Evolutionary conservation across 2,888 invertebrate species (phyloP).

Genomic region (Gastracanthus pulcherrimus): DNA sequence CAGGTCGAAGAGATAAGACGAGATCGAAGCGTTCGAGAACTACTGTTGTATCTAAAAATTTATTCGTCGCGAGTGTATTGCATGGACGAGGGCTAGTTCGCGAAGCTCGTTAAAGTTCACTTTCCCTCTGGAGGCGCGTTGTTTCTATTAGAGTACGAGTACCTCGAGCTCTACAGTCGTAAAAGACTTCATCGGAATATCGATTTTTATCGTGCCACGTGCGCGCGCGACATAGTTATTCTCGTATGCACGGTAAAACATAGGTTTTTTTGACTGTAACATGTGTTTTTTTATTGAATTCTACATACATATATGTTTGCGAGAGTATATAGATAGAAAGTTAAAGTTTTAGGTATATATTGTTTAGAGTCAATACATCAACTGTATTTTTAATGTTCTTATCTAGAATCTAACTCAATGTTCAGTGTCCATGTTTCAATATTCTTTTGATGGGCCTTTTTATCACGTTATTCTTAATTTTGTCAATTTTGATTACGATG

Average conservation of each 20-base stretch:
- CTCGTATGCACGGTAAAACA: not conserved
- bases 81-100: not conserved
- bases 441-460: too few species aligned
- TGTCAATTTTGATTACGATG: too few species aligned
- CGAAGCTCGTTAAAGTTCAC: conserved; percentile 2
- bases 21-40: not conserved
- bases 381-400: too few species aligned
- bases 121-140: not conserved
- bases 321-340: not conserved
- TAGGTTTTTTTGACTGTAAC: not conserved
- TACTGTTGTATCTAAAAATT: not conserved
- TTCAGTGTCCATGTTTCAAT: too few species aligned
- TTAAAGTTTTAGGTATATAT: too few species aligned
- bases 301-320: not conserved
- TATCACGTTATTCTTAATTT: too few species aligned
- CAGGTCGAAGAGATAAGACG: not conserved
- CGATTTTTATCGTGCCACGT: not conserved
- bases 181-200: not conserved
- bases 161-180: not conserved
- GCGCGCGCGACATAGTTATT: not conserved
- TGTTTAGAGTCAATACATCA: too few species aligned
- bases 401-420: too few species aligned
- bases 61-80: not conserved
- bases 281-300: not conserved
- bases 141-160: not conserved